Percentiles rank a stretch among this genome's conserved stretches.
Evolutionary conservation across 2,113 vertebrate genomes (phyloP).

Genomic region (Rana temporaria): DNA sequence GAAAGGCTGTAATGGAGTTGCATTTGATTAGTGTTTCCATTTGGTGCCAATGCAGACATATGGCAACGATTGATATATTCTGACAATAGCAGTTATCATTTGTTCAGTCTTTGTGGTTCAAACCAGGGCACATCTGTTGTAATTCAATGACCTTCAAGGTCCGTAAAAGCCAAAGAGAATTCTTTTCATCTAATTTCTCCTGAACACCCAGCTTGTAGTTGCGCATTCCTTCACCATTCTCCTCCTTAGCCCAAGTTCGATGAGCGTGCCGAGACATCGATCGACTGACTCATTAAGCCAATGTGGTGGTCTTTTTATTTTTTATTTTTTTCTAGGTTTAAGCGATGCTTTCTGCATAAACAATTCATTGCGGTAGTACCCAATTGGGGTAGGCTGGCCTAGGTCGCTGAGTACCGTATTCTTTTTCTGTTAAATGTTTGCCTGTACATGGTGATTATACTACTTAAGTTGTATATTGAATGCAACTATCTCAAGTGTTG

Average conservation of each 20-base stretch:
- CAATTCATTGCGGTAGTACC: too few relatives aligned
- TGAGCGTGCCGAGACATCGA: slow-evolving; percentile 15
- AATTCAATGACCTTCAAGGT: slow-evolving; percentile 79
- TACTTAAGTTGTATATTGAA: too few relatives aligned
- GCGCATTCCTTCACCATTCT: neutral
- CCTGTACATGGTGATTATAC: too few relatives aligned
- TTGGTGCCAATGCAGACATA: slow-evolving; percentile 62
- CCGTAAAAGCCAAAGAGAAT: slow-evolving; percentile 65
- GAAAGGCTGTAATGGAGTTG: slow-evolving; percentile 23
- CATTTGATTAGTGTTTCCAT: slow-evolving; percentile 22
- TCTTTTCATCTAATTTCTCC: slow-evolving; percentile 50
- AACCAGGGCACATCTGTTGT: slow-evolving; percentile 79
- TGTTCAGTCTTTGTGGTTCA: slow-evolving; percentile 68
- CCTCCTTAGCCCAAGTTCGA: slow-evolving; percentile 24
- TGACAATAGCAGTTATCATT: slow-evolving; percentile 68
- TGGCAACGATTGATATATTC: slow-evolving; percentile 70
- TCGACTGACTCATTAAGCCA: slow-evolving; percentile 12
- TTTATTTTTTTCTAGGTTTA: slow-evolving; percentile 26
- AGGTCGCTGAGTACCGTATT: too few relatives aligned
- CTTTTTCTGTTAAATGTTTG: too few relatives aligned
- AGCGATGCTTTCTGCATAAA: slow-evolving; percentile 32
- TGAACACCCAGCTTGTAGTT: rapidly evolving
- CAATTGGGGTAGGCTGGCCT: too few relatives aligned
- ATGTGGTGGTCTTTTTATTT: neutral
- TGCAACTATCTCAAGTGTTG: too few relatives aligned